Evolutionary conservation across 2,113 vertebrate species (phyloP).

Genomic region (Gorilla gorilla): DNA sequence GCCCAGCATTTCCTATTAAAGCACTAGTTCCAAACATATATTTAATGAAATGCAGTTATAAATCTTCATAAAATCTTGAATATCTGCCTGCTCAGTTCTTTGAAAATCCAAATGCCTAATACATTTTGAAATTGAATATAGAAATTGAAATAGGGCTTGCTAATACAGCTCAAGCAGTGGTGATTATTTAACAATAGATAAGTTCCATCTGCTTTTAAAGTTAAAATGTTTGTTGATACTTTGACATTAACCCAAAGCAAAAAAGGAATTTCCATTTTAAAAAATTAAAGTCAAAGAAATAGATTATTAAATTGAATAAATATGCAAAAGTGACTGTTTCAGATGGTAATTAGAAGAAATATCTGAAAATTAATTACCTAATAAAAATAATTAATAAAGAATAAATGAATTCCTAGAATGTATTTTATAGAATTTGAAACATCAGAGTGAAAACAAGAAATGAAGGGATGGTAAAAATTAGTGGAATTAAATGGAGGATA

Average conservation of each 20-base stretch:
- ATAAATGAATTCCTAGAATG: not conserved
- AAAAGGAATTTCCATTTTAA: not conserved
- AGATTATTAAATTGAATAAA: not conserved
- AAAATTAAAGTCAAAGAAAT: not conserved
- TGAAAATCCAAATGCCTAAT: slow-evolving; percentile 48
- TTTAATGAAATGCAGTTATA: slow-evolving; percentile 50
- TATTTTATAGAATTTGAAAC: not conserved
- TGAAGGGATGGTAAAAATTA: not conserved
- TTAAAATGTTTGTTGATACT: not conserved
- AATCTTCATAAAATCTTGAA: slow-evolving; percentile 53
- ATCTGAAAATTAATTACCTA: not conserved
- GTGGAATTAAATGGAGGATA: not conserved
- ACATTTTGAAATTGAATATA: slow-evolving; percentile 30
- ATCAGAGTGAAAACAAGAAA: not conserved
- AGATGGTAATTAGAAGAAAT: not conserved
- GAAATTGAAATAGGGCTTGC: not conserved
- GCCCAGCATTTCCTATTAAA: not conserved
- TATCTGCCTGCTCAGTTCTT: slow-evolving; percentile 7
- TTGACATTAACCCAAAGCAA: slow-evolving; percentile 3
- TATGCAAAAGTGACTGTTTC: not conserved
- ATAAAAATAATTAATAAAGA: slow-evolving; percentile 21
- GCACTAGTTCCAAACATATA: slow-evolving; percentile 4
- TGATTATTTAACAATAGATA: not conserved
- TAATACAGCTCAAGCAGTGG: not conserved
- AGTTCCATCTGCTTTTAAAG: not conserved